These are phyloP conservation scores for Sylvicola cinctus DNA, from an alignment of 2,888 invertebrate species.

Conservation along the genomic window DNA sequence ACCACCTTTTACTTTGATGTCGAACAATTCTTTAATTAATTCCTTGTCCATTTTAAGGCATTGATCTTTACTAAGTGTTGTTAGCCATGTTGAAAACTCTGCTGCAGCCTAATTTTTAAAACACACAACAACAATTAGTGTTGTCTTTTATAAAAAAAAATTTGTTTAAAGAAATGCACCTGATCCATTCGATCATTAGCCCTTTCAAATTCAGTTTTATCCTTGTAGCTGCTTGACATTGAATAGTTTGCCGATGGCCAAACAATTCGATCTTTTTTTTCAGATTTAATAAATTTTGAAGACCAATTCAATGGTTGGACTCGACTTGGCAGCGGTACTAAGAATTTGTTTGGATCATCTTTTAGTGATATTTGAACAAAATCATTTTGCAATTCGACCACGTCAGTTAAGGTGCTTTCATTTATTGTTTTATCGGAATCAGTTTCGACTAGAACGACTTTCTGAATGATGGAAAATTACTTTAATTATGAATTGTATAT, in stretches of 20 bases:
- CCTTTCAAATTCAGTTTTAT: slow-evolving; percentile 20
- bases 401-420: no score
- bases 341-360: no score
- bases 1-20: slow-evolving; percentile 14
- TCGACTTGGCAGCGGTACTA: no score
- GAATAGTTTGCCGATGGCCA: slow-evolving; percentile 22
- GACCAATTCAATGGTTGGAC: slow-evolving; percentile 20
- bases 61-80: slow-evolving; percentile 16
- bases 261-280: slow-evolving; percentile 17
- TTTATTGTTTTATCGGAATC: no score
- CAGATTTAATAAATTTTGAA: slow-evolving; percentile 14
- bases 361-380: no score
- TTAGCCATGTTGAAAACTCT: slow-evolving; percentile 21
- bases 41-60: slow-evolving; percentile 18
- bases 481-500: no score
- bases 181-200: slow-evolving; percentile 23
- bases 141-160: neutral
- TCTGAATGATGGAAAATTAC: no score
- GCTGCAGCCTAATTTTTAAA: slow-evolving; percentile 10
- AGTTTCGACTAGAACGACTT: no score
- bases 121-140: neutral
- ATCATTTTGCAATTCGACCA: no score
- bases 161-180: slow-evolving; percentile 11
- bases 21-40: slow-evolving; percentile 20
- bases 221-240: slow-evolving; percentile 12